Base-by-base conservation (phyloP, 2,113 vertebrate genomes). In the rabbit (Oryctolagus cuniculus) region DNA sequence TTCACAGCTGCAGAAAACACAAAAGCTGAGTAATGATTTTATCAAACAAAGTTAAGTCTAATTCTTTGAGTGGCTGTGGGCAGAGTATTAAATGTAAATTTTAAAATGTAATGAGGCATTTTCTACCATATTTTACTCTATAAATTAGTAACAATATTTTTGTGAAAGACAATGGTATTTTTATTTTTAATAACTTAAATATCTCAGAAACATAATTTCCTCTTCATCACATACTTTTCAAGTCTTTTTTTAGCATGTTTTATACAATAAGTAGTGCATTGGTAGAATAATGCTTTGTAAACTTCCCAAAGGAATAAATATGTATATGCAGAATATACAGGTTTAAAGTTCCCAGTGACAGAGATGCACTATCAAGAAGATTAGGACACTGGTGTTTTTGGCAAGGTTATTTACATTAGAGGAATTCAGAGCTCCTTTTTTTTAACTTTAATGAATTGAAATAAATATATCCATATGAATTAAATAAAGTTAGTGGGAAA, bases 101-200 rank as follows among this genome's bases (percentile, higher is more conserved):
- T 91, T 83, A 7, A 10, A 10, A 73, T 84, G 64, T 51, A 91
- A 84, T 64, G 49, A 94, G 25, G 2, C 10, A 63, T 77, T 89
- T 87, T 51, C 9, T 74, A 84, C 31, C 36, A 69, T 63, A 85
- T 79, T 72, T 22, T 49, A 15, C n/a, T 79, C 6, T 27, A 49
- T 58, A 81, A 95, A 80, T 95, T 38, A 85, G 64, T 87, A 77
- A 87, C 67, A 75, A 67, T n/a, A n/a, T 58, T 91, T 70, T 92
- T 66, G 10, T 85, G 49, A 74, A 94, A 79, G 82, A 19, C 66
- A 94, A 84, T 79, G 22, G 6, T 58, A 31, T 72, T 79, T 64
- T 3, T 78, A 58, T 64, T 36, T 74, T 89, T 80, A 53, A 84
- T 31, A 78, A 51, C 34, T n/a, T n/a, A 38, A 63, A 24, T 80